A percentile compares a stretch with the other conserved stretches of the same genome.
Conservation (phyloP, 2,888 invertebrate genomes). For the Slavum lentiscoides region DNA sequence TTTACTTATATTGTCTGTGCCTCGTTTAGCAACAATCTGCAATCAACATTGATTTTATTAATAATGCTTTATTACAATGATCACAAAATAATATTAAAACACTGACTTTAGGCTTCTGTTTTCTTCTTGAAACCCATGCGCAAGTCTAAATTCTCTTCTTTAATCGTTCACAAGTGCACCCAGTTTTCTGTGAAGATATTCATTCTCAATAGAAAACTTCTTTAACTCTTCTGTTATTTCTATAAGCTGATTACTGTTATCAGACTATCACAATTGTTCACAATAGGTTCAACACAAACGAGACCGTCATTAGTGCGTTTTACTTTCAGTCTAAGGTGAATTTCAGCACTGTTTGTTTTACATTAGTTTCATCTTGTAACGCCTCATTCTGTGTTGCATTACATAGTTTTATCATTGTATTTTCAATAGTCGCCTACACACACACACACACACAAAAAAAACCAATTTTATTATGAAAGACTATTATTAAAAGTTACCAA, state of each 20-base stretch:
- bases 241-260: constrained; percentile 32
- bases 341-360: constrained; percentile 64
- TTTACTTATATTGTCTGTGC: constrained; percentile 76
- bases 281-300: constrained; percentile 32
- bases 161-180: constrained; percentile 65
- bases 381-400: constrained; percentile 24
- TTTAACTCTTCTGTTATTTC: constrained; percentile 59
- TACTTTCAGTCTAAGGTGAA: constrained; percentile 27
- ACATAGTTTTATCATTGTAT: constrained; percentile 28
- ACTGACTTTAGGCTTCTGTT: constrained; percentile 64
- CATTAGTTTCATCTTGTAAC: constrained; percentile 56
- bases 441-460: not conserved
- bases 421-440: constrained; percentile 45
- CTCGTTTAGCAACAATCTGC: constrained; percentile 62
- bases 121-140: constrained; percentile 66
- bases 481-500: constrained; percentile 55
- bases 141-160: constrained; percentile 65
- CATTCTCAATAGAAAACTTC: constrained; percentile 60
- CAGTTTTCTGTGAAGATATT: constrained; percentile 67
- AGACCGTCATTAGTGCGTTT: constrained; percentile 23
- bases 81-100: constrained; percentile 26
- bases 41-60: constrained; percentile 12
- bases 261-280: constrained; percentile 28
- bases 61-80: constrained; percentile 20
- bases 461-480: not conserved